phyloP scores from a whole-genome alignment of 2,888 invertebrate species.

The Torymus auratus region DNA sequence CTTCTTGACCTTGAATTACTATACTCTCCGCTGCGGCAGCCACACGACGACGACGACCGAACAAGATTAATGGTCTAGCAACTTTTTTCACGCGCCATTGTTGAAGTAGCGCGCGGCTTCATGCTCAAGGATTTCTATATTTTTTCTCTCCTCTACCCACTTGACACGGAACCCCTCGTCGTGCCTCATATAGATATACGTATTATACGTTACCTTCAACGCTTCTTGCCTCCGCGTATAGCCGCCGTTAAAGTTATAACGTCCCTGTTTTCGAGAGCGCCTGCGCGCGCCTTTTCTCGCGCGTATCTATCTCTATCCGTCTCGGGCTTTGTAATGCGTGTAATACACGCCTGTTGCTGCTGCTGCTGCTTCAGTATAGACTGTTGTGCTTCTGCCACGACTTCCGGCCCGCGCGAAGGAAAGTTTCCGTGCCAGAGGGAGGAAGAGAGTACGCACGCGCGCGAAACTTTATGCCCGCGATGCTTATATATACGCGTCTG shows the following conservation, averaged over 20 bases:
- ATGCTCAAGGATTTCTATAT: constrained; percentile 10
- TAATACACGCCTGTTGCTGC: constrained; percentile 39
- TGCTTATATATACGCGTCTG: background rate
- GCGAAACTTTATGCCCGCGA: constrained; percentile 39
- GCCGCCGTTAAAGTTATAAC: constrained; percentile 36
- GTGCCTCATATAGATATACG: too few relatives aligned
- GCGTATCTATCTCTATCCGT: constrained; percentile 39
- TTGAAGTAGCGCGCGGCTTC: background rate
- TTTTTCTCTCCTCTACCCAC: background rate
- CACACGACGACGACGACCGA: too few relatives aligned
- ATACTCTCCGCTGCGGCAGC: background rate
- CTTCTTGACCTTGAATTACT: too few relatives aligned
- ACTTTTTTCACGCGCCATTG: constrained; percentile 14
- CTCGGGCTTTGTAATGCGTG: constrained; percentile 47
- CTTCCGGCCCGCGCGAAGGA: constrained; percentile 40
- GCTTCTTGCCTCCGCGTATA: background rate
- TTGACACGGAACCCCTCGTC: background rate
- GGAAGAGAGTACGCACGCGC: background rate
- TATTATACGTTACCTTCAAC: too few relatives aligned
- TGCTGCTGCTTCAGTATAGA: constrained; percentile 6
- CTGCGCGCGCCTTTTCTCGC: constrained; percentile 13
- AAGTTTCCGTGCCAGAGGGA: constrained; percentile 14
- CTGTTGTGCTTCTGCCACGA: background rate
- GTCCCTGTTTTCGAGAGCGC: constrained; percentile 7
- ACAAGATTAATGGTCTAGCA: background rate